These are phyloP conservation scores for Oscheius sp. DNA, from an alignment of 1,140 invertebrate genomes.

Conservation along the genomic window DNA sequence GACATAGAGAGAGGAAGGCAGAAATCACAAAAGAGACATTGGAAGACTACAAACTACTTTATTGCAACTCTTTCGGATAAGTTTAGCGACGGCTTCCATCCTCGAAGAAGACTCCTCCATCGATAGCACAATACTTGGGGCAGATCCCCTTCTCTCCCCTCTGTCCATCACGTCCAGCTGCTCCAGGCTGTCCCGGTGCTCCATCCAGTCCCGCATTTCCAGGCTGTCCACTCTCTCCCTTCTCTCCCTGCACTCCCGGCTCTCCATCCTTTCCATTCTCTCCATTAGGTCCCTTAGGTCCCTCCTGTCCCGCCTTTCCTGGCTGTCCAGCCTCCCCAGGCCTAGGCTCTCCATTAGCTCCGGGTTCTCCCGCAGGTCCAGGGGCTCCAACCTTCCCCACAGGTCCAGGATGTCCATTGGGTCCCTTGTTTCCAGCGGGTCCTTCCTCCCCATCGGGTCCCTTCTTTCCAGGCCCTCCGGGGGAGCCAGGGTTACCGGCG, in stretches of 20 bases:
- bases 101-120: no score
- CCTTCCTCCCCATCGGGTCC: no score
- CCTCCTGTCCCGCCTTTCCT: slow-evolving; percentile 20
- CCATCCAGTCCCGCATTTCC: slow-evolving; percentile 35
- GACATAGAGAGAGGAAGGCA: no score
- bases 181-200: slow-evolving; percentile 32
- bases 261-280: slow-evolving; percentile 17
- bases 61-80: no score
- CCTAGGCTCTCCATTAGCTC: not conserved
- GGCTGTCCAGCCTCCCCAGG: slow-evolving; percentile 5
- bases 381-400: slow-evolving; percentile 16
- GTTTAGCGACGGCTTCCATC: no score
- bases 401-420: slow-evolving; percentile 16
- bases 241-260: slow-evolving; percentile 29
- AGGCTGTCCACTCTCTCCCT: slow-evolving; percentile 25
- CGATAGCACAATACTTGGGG: no score
- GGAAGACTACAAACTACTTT: no score
- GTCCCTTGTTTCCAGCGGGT: slow-evolving; percentile 10
- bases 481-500: slow-evolving; percentile 14
- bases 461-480: no score
- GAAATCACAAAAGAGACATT: no score
- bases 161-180: slow-evolving; percentile 40
- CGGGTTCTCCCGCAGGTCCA: slow-evolving; percentile 16
- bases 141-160: no score
- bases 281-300: slow-evolving; percentile 39